Evolutionary conservation across 2,113 vertebrate species (phyloP).

Genomic region (Cygnus atratus): DNA sequence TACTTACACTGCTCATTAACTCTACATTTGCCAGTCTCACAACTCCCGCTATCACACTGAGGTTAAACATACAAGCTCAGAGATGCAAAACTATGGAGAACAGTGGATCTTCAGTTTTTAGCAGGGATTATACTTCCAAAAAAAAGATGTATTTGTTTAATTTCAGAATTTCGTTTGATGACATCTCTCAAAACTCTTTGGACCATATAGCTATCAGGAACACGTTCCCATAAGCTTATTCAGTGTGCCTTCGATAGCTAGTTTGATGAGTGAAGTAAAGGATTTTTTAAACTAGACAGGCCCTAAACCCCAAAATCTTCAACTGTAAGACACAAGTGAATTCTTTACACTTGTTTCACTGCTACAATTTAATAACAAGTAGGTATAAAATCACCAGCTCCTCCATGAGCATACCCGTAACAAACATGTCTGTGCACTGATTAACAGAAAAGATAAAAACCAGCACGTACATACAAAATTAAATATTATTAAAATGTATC

Average conservation of each 20-base stretch:
- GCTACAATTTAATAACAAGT: neutral
- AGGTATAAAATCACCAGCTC: neutral
- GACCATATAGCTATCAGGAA: neutral
- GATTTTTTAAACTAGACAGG: neutral
- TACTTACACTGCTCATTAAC: constrained; percentile 13
- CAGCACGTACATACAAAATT: neutral
- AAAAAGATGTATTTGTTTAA: neutral
- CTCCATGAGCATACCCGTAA: neutral
- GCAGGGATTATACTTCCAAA: neutral
- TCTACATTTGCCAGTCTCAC: neutral
- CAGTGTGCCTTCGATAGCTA: neutral
- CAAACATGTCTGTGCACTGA: neutral
- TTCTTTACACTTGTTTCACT: neutral
- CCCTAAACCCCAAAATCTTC: neutral
- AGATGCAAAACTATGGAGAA: neutral
- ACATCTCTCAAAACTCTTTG: neutral
- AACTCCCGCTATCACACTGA: neutral
- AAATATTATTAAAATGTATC: neutral
- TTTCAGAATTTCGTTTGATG: neutral
- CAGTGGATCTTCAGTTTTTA: fast-evolving
- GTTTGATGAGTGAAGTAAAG: neutral
- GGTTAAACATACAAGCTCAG: neutral
- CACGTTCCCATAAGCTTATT: fast-evolving
- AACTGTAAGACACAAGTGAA: neutral
- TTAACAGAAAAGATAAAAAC: neutral